Evolutionary conservation across 2,888 invertebrate species (phyloP).

Genomic region (Dromius quadrimaculatus): DNA sequence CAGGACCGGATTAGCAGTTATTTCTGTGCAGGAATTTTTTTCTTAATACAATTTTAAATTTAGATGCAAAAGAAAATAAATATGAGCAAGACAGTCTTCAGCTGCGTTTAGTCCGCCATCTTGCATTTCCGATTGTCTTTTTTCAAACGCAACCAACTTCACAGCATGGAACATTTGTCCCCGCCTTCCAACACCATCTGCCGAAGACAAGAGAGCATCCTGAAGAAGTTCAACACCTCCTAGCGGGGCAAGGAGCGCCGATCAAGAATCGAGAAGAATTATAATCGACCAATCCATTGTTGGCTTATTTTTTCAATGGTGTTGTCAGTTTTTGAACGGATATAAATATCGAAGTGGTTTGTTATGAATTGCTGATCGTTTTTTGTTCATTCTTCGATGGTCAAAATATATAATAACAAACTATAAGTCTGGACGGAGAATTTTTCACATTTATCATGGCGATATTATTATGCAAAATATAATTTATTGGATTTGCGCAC

Average conservation of each 20-base stretch:
- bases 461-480: not conserved
- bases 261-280: slow-evolving; percentile 4
- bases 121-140: slow-evolving; percentile 38
- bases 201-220: slow-evolving; percentile 34
- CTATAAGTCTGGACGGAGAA: slow-evolving; percentile 39
- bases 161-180: slow-evolving; percentile 35
- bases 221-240: not conserved
- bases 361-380: slow-evolving; percentile 30
- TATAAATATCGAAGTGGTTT: slow-evolving; percentile 19
- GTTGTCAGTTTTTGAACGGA: slow-evolving; percentile 12
- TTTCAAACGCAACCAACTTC: slow-evolving; percentile 14
- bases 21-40: too few species aligned
- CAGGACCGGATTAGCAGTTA: too few species aligned
- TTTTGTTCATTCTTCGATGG: slow-evolving; percentile 37
- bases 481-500: slow-evolving; percentile 27
- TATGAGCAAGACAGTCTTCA: not conserved
- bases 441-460: slow-evolving; percentile 25
- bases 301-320: slow-evolving; percentile 11
- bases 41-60: too few species aligned
- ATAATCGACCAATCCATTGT: slow-evolving; percentile 7
- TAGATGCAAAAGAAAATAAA: too few species aligned
- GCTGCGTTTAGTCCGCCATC: slow-evolving; percentile 23
- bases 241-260: not conserved
- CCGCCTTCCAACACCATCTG: slow-evolving; percentile 42
- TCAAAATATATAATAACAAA: slow-evolving; percentile 49